A percentile compares a stretch with the other conserved stretches of the same genome.
Evolutionary conservation across 2,888 invertebrate genomes (phyloP).

Genomic region (Aleiodes leptofemur): DNA sequence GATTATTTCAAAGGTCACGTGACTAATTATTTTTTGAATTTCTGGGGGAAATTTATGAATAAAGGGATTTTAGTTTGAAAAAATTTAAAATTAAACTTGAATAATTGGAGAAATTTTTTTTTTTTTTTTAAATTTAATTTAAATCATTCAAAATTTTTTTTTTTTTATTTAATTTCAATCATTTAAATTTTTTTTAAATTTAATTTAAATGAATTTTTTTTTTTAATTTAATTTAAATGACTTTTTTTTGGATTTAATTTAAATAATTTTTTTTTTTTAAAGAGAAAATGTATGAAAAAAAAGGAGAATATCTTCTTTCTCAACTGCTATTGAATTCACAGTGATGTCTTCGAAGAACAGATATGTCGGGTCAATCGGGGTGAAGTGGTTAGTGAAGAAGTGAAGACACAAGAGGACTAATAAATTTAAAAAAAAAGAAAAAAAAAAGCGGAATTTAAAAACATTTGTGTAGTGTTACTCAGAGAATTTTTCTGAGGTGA

Average conservation of each 20-base stretch:
- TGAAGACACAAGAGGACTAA: background rate
- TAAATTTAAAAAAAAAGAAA: background rate
- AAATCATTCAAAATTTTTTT: too few species aligned
- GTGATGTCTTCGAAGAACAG: conserved; percentile 17
- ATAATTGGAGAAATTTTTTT: too few species aligned
- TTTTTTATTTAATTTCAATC: too few species aligned
- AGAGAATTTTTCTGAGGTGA: too few species aligned
- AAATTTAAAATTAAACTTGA: too few species aligned
- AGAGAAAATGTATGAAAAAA: background rate
- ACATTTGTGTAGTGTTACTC: background rate
- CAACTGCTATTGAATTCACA: conserved; percentile 24
- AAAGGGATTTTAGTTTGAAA: too few species aligned
- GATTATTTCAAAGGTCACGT: too few species aligned
- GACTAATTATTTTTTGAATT: too few species aligned
- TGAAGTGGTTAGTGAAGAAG: conserved; percentile 23
- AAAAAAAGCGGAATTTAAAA: background rate
- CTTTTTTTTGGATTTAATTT: background rate
- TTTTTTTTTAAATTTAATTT: too few species aligned
- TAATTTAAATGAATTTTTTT: background rate
- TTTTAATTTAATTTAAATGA: background rate
- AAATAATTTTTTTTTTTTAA: background rate
- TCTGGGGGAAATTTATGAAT: too few species aligned
- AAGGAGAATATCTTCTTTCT: conserved; percentile 4
- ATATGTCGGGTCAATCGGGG: conserved; percentile 30
- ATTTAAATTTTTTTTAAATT: too few species aligned